A percentile compares a stretch with the other conserved stretches of the same genome.
Evolutionary conservation across 2,113 vertebrate genomes (phyloP).

Genomic region (Tor tambroides): DNA sequence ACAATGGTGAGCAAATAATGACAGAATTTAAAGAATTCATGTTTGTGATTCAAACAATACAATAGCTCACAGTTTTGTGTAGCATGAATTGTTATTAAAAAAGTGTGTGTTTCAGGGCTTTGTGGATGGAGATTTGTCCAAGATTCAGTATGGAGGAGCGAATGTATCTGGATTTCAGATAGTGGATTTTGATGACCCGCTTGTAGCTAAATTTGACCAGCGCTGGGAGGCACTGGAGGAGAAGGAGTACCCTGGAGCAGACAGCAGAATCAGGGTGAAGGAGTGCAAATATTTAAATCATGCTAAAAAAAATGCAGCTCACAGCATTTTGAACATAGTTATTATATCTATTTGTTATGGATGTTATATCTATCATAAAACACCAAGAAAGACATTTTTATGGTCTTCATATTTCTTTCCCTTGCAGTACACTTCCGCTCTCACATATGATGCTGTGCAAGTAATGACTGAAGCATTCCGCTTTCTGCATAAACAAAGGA

Average conservation of each 20-base stretch:
- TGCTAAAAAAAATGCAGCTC: background rate
- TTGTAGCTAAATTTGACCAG: slow-evolving; percentile 95
- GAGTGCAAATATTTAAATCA: slow-evolving; percentile 14
- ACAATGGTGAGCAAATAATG: background rate
- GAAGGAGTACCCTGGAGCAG: slow-evolving; percentile 95
- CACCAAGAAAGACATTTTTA: background rate
- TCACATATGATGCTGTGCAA: slow-evolving; percentile 94
- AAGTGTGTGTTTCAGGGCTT: slow-evolving; percentile 81
- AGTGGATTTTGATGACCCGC: slow-evolving; percentile 94
- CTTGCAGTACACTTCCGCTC: slow-evolving; percentile 92
- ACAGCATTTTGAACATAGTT: background rate
- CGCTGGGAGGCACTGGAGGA: slow-evolving; percentile 95
- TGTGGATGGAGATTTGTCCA: slow-evolving; percentile 92
- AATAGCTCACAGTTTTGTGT: background rate
- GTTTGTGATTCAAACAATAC: background rate
- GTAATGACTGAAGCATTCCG: slow-evolving; percentile 98
- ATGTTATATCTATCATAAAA: background rate
- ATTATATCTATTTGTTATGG: background rate
- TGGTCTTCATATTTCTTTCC: slow-evolving; percentile 41
- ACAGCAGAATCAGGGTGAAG: slow-evolving; percentile 88
- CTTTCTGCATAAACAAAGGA: slow-evolving; percentile 93
- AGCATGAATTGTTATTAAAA: background rate
- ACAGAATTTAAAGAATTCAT: background rate
- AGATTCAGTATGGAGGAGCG: slow-evolving; percentile 97
- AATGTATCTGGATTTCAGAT: slow-evolving; percentile 98